These are phyloP conservation scores for Euleptes europaea DNA, from an alignment of 2,113 vertebrate genomes.

Conservation along the genomic window DNA sequence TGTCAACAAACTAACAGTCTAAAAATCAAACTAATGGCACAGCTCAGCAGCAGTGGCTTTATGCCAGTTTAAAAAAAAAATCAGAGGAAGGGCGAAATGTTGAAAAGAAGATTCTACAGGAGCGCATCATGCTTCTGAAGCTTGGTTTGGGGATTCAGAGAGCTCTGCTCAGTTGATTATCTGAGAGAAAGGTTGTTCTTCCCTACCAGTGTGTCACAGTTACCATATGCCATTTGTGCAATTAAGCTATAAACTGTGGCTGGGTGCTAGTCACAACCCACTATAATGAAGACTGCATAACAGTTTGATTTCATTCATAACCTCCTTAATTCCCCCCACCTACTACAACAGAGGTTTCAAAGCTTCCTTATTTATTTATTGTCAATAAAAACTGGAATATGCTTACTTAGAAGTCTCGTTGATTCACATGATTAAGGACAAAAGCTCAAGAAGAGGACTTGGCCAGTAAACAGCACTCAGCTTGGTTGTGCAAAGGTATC, in stretches of 20 bases:
- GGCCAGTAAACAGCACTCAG: not conserved
- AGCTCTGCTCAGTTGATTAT: constrained; percentile 43
- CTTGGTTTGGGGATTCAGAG: constrained; percentile 39
- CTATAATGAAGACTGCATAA: constrained; percentile 13
- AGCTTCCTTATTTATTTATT: constrained; percentile 6
- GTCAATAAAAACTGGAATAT: not conserved
- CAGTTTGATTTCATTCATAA: not conserved
- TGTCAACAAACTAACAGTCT: constrained; percentile 53
- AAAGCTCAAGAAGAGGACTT: not conserved
- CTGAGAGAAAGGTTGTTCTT: constrained; percentile 33
- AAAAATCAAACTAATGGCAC: constrained; percentile 40
- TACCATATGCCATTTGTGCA: constrained; percentile 43
- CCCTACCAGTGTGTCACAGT: constrained; percentile 42
- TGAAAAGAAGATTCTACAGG: constrained; percentile 44
- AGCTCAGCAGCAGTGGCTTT: constrained; percentile 26
- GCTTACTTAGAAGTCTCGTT: not conserved
- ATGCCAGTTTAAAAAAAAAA: constrained; percentile 20
- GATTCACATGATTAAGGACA: not conserved
- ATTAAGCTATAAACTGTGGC: constrained; percentile 24
- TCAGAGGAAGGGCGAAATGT: not conserved
- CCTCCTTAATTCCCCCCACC: not conserved
- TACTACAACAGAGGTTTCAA: not conserved
- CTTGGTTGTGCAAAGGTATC: too few species aligned
- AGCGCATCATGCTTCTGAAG: constrained; percentile 28
- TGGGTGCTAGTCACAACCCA: constrained; percentile 14